Conservation (phyloP, 2,888 invertebrate genomes). For the Coremacera marginata region DNA sequence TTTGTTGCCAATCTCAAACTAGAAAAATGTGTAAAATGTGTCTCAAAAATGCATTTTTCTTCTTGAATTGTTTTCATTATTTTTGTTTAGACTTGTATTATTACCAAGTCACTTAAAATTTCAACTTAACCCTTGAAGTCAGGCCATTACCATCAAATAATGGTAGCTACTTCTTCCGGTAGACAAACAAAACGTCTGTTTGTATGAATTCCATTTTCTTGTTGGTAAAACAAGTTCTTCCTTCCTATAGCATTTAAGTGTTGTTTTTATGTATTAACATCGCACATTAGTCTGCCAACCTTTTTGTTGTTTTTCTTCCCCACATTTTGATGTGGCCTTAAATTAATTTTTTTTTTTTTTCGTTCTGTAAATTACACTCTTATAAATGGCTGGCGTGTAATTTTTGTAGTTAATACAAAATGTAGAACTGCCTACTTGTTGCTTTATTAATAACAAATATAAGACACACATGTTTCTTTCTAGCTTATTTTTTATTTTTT, state of each 20-base stretch:
- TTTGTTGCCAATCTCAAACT: no score
- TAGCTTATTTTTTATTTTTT: no score
- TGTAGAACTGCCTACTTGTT: slow-evolving; percentile 47
- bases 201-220: no score
- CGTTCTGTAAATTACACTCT: neutral
- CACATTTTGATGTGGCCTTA: neutral
- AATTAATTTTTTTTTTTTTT: neutral
- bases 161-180: no score
- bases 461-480: neutral
- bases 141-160: no score
- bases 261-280: neutral
- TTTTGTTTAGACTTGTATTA: no score
- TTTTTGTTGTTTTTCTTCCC: neutral
- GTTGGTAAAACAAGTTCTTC: neutral
- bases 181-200: no score
- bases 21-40: no score
- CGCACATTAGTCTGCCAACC: neutral
- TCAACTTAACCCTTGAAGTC: no score
- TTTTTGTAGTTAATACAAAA: slow-evolving; percentile 47
- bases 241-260: neutral
- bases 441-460: slow-evolving; percentile 10
- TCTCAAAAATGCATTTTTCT: no score
- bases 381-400: slow-evolving; percentile 31
- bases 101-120: no score
- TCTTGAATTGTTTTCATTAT: no score